phyloP scores from a whole-genome alignment of 2,888 invertebrate genomes.

The Polydesmus complanatus region DNA sequence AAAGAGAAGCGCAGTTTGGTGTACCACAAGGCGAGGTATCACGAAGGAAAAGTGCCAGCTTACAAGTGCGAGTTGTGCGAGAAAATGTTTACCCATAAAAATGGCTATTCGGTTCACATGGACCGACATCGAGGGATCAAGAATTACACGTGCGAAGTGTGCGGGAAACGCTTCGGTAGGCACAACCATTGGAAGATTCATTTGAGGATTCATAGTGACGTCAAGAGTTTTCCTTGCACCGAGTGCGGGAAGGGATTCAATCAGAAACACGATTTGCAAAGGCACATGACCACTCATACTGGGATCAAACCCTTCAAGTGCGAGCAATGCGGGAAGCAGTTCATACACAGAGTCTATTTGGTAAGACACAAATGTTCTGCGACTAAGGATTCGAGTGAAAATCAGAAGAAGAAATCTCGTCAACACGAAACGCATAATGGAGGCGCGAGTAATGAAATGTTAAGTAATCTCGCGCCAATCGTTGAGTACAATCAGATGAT shows the following conservation, averaged over 20 bases:
- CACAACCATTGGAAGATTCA: constrained; percentile 1
- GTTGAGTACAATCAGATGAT: no score
- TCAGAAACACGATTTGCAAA: constrained; percentile 21
- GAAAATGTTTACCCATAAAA: no score
- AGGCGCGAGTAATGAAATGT: no score
- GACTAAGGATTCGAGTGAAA: no score
- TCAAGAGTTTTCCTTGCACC: constrained; percentile 6
- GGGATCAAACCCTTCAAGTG: constrained; percentile 12
- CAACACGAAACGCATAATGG: no score
- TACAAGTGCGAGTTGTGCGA: no score
- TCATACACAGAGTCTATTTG: constrained; percentile 18
- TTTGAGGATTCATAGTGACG: constrained; percentile 3
- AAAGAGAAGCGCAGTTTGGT: no score
- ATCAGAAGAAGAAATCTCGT: no score
- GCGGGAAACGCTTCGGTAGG: constrained; percentile 3
- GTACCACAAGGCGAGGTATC: no score
- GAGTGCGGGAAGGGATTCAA: constrained; percentile 2
- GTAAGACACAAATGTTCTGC: no score
- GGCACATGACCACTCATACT: constrained; percentile 25
- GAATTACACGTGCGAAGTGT: constrained; percentile 1
- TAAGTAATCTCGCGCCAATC: no score
- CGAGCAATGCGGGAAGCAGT: constrained; percentile 11
- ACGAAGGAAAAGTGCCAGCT: no score
- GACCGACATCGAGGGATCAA: constrained; percentile 2
- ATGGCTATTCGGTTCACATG: constrained; percentile 1